Base-by-base conservation (phyloP, 2,797 vertebrate genomes). In the Acanthopagrus latus region DNA sequence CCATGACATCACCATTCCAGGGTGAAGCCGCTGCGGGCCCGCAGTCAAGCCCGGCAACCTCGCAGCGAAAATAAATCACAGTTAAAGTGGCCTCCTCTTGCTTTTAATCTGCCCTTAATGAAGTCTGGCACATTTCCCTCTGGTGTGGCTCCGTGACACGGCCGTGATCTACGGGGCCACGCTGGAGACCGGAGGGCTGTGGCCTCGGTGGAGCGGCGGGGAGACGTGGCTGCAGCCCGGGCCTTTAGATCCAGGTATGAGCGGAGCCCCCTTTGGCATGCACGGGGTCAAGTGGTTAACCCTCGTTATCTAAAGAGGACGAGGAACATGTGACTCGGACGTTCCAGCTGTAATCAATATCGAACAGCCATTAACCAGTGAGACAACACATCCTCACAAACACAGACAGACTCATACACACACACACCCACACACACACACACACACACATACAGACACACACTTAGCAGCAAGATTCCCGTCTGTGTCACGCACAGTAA, bases 291-390 rank as follows among this genome's bases (percentile, higher is more conserved):
- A 93, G 92, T 90, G 93, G 88, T 93, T 93, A 94, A 93, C 88
- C 87, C 76, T 87, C 66, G 73, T 94, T 95, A 93, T 95, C 93
- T 88, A 57, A 70, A 83, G 82, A 89, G 80, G 87, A 88, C 59
- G 16, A 78, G 85, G 83, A 91, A 79, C 89, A 89, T 89, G 87
- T 86, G 91, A 92, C 85, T 74, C 56, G 50, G 76, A 82, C 38
- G 58, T 87, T 92, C 84, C 89, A 90, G 88, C 89, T 90, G 84
- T 83, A 85, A 94, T 94, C 92, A 90, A 94, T 94, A 94, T 86
- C 65, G n/a, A 90, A 80, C 80, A 89, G 89, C 86, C 92, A 93
- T 92, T 94, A 93, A 93, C 93, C 68, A 76, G 51, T 25, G 81
- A 83, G 88, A 89, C 87, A 85, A 91, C 84, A 80, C 78, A 52